Evolutionary conservation across 2,797 vertebrate genomes (phyloP).

Genomic region (Varecia variegata): DNA sequence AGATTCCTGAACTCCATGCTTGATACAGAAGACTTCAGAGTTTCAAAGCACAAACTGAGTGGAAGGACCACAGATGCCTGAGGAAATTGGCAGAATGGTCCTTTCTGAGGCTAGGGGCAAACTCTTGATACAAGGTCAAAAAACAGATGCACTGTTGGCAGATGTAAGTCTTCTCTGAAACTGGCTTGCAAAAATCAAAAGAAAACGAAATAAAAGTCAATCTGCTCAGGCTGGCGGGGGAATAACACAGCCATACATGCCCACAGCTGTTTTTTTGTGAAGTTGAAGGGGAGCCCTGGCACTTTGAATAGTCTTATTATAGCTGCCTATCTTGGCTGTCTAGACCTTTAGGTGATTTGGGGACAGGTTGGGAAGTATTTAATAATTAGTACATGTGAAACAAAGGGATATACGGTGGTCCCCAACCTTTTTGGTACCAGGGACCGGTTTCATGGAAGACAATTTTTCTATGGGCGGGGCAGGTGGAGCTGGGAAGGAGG

Average conservation of each 20-base stretch:
- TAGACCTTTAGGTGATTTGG: background rate
- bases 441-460: no score
- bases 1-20: background rate
- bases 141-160: background rate
- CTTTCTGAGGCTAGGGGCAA: background rate
- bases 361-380: background rate
- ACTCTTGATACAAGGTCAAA: background rate
- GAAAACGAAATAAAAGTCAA: background rate
- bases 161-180: background rate
- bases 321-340: background rate
- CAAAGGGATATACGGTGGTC: background rate
- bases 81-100: background rate
- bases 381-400: background rate
- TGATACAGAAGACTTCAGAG: background rate
- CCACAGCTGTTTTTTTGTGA: background rate
- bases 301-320: background rate
- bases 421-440: no score
- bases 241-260: background rate
- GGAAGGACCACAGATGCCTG: background rate
- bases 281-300: background rate
- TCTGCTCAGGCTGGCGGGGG: background rate
- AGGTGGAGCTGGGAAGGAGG: no score
- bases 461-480: no score
- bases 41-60: background rate
- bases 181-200: background rate